Evolutionary conservation across 2,797 vertebrate species (phyloP), one percentile per base, ranked within the genome.

Genomic region (Danio tinwini): DNA sequence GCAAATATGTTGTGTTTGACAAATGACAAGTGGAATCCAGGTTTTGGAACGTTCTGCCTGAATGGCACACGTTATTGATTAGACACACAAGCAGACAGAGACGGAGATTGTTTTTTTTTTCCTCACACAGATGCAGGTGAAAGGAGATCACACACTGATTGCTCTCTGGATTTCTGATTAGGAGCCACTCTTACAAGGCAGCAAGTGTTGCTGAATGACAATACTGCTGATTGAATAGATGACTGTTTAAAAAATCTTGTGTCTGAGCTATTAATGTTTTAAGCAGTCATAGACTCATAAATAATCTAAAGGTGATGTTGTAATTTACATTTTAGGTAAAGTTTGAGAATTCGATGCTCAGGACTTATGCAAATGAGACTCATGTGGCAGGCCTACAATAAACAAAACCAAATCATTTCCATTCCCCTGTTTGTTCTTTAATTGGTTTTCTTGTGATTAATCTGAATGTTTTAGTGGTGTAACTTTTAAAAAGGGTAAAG

Each of bases 11-110:
- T 69, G 40, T 45, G 62, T 72, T 29, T 75, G 59, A 59, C 53
- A 82, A 80, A 76, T 78, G 76, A 69, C 44, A 82, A 75, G 83
- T 81, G 59, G 42, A 44, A 55, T 71, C 39, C 74, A 67, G 74
- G 59, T 70, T 70, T 61, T 56, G 59, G 13, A 50, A 11, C 64
- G 69, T 77, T 70, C 47, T 63, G 63, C 49, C 76, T 70, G 67
- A 70, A 70, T 44, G 19, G 62, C 63, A 56, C 42, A 52, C 19
- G 17, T 37, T 42, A 78, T 76, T 69, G 81, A 85, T 80, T 56
- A 64, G 17, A 58, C 19, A 67, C 40, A 74, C 45, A 49, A 55
- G 63, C 62, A 21, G 42, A 13, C 49, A 12, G 49, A 62, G 50
- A 53, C 7, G 5, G n/a, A n/a, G 44, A 21, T n/a, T 63, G 81